phyloP scores from a whole-genome alignment of 2,113 vertebrate genomes.

The Caranx ignobilis region DNA sequence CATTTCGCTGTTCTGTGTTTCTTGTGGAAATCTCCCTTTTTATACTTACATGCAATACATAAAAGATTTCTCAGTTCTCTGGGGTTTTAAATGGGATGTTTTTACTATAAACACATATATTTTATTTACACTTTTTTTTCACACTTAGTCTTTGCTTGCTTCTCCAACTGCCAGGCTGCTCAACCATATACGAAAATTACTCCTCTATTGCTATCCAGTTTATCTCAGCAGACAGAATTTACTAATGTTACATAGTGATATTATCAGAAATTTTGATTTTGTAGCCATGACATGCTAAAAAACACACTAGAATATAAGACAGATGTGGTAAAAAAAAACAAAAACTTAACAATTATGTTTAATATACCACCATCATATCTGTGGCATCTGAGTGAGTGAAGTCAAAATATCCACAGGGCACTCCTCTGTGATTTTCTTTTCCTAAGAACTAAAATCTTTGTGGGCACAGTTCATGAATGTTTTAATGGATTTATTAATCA shows the following conservation, averaged over 20 bases:
- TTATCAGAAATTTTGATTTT: background rate
- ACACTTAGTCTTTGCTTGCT: background rate
- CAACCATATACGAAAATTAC: background rate
- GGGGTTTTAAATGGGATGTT: background rate
- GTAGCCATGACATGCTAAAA: too few relatives aligned
- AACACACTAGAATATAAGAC: background rate
- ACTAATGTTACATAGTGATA: background rate
- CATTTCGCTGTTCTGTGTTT: constrained; percentile 33
- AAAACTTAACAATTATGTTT: too few relatives aligned
- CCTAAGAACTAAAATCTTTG: background rate
- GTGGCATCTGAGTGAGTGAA: background rate
- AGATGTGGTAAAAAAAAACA: background rate
- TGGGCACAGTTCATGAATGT: background rate
- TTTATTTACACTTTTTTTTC: background rate
- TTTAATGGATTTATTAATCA: constrained; percentile 47
- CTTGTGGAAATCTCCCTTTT: background rate
- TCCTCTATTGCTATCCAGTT: background rate
- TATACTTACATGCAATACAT: background rate
- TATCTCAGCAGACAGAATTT: background rate
- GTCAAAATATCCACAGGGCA: background rate
- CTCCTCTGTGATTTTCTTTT: background rate
- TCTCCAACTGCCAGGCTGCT: background rate
- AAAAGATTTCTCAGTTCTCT: background rate
- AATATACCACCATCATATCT: too few relatives aligned
- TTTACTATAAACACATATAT: background rate